A percentile compares a stretch with the other conserved stretches of the same genome.
phyloP scores from a whole-genome alignment of 2,797 vertebrate genomes.

The Mus minutoides region DNA sequence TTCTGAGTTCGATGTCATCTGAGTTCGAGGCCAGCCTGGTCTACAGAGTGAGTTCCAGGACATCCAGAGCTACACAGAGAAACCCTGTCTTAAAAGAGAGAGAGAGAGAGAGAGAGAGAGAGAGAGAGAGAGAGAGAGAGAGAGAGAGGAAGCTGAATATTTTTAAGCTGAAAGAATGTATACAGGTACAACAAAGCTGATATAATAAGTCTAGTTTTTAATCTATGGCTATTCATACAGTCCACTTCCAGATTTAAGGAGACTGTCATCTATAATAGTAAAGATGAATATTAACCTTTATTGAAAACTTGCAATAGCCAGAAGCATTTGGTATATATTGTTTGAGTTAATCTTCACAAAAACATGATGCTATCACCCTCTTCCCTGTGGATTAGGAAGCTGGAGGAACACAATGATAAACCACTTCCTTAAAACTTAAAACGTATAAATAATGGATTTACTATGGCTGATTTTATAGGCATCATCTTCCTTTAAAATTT shows the following conservation, averaged over 20 bases:
- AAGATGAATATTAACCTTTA: neutral
- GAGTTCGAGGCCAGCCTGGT: no score
- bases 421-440: slow-evolving; percentile 2
- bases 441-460: neutral
- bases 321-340: neutral
- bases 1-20: no score
- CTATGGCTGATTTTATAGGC: neutral
- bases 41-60: no score
- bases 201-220: neutral
- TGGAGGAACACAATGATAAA: neutral
- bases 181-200: neutral
- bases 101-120: no score
- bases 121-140: no score
- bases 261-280: neutral
- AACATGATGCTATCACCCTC: neutral
- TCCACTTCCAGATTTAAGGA: neutral
- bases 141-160: neutral
- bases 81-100: no score
- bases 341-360: neutral
- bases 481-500: neutral
- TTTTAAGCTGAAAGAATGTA: neutral
- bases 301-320: neutral
- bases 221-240: neutral
- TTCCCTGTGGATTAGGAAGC: neutral
- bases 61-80: no score